These are phyloP conservation scores for cattle (Bos taurus) DNA, from an alignment of 2,113 vertebrate species.

Conservation along the genomic window ARS-UCD2.0 NC_037350.1:28380001-28380500, in stretches of 20 bases:
- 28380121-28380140: not conserved
- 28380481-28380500: not conserved
- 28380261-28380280: not conserved
- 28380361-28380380: slow-evolving; percentile 94
- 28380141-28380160: not conserved
- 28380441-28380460: slow-evolving; percentile 88
- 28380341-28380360: slow-evolving; percentile 94
- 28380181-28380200: not conserved
- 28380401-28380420: slow-evolving; percentile 94
- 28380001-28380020: not conserved
- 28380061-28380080: not conserved
- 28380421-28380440: slow-evolving; percentile 91
- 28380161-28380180: not conserved
- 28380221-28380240: not conserved
- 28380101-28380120: not conserved
- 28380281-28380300: not conserved
- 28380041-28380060: not conserved
- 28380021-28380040: not conserved
- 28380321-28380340: slow-evolving; percentile 72
- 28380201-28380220: not conserved
- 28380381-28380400: slow-evolving; percentile 92
- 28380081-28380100: not conserved
- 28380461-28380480: not conserved
- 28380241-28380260: not conserved
- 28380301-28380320: slow-evolving; percentile 5